Evolutionary conservation across 2,797 vertebrate species (phyloP).

Genomic region (Tangara arthus): DNA sequence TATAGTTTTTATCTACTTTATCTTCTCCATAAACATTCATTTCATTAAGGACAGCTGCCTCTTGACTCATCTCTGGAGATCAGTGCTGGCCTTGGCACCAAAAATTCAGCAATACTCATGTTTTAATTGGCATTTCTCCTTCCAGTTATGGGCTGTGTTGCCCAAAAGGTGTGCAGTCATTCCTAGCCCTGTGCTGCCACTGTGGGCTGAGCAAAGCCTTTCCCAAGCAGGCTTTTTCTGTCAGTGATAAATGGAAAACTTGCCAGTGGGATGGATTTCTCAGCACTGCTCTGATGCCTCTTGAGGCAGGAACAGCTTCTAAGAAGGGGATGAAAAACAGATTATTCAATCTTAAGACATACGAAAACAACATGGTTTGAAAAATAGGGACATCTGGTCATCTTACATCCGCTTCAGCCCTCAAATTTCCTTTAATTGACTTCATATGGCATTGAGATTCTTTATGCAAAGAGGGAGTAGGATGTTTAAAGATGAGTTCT

Average conservation of each 20-base stretch:
- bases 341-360: conserved; percentile 52
- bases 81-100: conserved; percentile 10
- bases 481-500: conserved; percentile 16
- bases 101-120: background rate
- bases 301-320: conserved; percentile 28
- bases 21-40: background rate
- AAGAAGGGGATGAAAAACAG: conserved; percentile 58
- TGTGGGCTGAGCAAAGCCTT: background rate
- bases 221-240: background rate
- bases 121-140: conserved; percentile 13
- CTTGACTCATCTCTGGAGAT: background rate
- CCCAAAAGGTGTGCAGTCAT: background rate
- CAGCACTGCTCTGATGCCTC: background rate
- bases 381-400: conserved; percentile 66
- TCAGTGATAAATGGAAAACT: background rate
- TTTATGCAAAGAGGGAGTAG: conserved; percentile 1
- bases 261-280: background rate
- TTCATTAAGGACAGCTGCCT: conserved; percentile 20
- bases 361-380: conserved; percentile 45
- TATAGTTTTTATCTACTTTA: conserved; percentile 23
- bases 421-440: conserved; percentile 64
- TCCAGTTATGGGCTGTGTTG: background rate
- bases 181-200: background rate
- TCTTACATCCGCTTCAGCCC: conserved; percentile 47
- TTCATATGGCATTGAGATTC: conserved; percentile 51